phyloP scores from a whole-genome alignment of 2,888 invertebrate genomes.

The Eupithecia subfuscata region DNA sequence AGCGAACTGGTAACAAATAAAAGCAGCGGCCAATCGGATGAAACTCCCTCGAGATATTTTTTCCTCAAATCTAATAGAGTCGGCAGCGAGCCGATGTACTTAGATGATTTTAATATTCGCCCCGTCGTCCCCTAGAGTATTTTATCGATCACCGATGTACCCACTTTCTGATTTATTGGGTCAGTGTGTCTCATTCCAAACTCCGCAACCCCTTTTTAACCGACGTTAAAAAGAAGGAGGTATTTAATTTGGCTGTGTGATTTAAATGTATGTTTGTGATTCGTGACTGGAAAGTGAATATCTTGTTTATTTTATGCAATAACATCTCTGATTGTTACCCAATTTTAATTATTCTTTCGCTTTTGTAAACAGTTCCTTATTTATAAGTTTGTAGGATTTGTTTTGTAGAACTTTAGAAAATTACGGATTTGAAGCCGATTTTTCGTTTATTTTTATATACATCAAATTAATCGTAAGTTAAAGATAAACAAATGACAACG shows the following conservation, averaged over 20 bases:
- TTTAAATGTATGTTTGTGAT: neutral
- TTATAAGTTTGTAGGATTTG: too few species aligned
- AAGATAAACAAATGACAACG: neutral
- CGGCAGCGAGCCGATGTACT: slow-evolving; percentile 56
- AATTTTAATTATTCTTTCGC: too few species aligned
- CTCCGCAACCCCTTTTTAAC: slow-evolving; percentile 15
- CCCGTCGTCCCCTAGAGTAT: slow-evolving; percentile 59
- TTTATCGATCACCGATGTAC: slow-evolving; percentile 59
- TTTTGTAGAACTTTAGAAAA: neutral
- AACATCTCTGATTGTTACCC: neutral
- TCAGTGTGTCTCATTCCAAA: slow-evolving; percentile 47
- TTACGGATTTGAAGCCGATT: neutral
- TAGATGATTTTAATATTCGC: slow-evolving; percentile 78
- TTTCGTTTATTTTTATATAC: neutral
- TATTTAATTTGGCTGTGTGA: neutral
- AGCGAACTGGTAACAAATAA: slow-evolving; percentile 56
- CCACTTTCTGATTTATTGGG: slow-evolving; percentile 55
- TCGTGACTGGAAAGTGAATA: neutral
- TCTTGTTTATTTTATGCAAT: too few species aligned
- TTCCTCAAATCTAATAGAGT: slow-evolving; percentile 69
- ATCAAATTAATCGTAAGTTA: neutral
- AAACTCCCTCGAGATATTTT: slow-evolving; percentile 72
- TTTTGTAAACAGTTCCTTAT: too few species aligned
- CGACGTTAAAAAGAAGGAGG: neutral
- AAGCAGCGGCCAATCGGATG: slow-evolving; percentile 70